Conservation (phyloP, 2,113 vertebrate species). For the Hystrix cristata region DNA sequence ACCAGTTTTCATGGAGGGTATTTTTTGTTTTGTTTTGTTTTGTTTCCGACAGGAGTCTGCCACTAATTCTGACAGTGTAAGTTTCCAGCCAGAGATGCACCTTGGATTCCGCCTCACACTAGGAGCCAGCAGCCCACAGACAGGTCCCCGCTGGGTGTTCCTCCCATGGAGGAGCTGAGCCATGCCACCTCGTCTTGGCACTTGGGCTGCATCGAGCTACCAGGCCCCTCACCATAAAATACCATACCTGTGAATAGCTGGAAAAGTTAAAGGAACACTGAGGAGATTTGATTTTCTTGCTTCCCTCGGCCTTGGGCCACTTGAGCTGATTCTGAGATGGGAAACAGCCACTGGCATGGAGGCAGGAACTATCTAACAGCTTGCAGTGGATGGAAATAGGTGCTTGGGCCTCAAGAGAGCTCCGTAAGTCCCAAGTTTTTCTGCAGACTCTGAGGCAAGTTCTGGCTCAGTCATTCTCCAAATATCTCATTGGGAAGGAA, state of each 20-base stretch:
- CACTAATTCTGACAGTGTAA: background rate
- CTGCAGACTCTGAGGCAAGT: background rate
- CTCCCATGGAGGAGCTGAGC: background rate
- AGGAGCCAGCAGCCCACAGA: background rate
- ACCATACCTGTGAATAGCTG: background rate
- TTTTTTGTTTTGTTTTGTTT: background rate
- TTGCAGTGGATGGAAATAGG: background rate
- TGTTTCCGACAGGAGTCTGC: background rate
- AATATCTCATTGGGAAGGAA: background rate
- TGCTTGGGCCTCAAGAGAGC: background rate
- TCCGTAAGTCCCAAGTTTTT: background rate
- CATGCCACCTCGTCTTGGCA: background rate
- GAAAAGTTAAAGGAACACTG: background rate
- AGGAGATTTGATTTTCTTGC: background rate
- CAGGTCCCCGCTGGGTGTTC: background rate
- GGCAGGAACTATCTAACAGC: rapidly evolving
- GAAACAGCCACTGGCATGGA: background rate
- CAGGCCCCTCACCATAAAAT: slow-evolving; percentile 21
- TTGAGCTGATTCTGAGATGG: background rate
- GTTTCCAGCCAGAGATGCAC: background rate
- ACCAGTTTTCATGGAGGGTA: background rate
- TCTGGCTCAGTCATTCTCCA: background rate
- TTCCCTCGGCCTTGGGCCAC: background rate
- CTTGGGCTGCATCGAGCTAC: background rate
- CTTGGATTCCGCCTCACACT: background rate